A percentile compares a stretch with the other conserved stretches of the same genome.
phyloP scores from a whole-genome alignment of 2,888 invertebrate species.

The Icerya purchasi region DNA sequence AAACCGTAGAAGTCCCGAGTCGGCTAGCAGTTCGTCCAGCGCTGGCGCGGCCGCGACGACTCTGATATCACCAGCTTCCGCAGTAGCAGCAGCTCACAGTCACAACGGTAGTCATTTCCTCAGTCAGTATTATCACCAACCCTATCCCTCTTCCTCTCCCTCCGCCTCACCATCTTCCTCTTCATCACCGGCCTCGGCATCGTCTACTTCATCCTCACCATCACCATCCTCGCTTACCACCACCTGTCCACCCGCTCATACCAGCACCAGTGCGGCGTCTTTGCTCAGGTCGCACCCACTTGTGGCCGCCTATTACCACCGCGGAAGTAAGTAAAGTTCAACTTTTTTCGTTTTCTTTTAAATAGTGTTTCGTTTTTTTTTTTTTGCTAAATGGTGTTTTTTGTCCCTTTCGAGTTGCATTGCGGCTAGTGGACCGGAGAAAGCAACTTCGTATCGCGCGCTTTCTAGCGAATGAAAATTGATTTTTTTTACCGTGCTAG shows the following conservation, averaged over 20 bases:
- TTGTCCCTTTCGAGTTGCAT: too few species aligned
- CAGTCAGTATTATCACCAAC: slow-evolving; percentile 9
- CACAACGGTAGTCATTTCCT: slow-evolving; percentile 9
- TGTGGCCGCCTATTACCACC: too few species aligned
- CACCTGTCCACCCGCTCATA: slow-evolving; percentile 9
- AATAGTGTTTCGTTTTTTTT: too few species aligned
- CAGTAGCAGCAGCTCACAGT: background rate
- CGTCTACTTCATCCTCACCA: slow-evolving; percentile 3
- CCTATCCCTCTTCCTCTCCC: slow-evolving; percentile 7
- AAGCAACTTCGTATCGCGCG: too few species aligned
- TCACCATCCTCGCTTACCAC: slow-evolving; percentile 6
- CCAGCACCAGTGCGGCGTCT: background rate
- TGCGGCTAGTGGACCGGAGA: too few species aligned
- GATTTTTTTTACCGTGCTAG: too few species aligned
- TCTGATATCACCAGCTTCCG: background rate
- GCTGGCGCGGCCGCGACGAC: background rate
- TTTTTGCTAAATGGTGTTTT: too few species aligned
- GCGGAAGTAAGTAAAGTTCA: too few species aligned
- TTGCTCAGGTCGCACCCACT: background rate
- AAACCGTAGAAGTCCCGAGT: slow-evolving; percentile 10
- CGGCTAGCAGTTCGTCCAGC: slow-evolving; percentile 1
- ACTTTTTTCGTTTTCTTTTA: too few species aligned
- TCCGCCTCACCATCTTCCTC: slow-evolving; percentile 3
- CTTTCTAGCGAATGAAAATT: too few species aligned
- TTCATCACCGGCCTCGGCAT: background rate